phyloP scores from a whole-genome alignment of 1,140 invertebrate genomes.

The Antheraea mylitta region DNA sequence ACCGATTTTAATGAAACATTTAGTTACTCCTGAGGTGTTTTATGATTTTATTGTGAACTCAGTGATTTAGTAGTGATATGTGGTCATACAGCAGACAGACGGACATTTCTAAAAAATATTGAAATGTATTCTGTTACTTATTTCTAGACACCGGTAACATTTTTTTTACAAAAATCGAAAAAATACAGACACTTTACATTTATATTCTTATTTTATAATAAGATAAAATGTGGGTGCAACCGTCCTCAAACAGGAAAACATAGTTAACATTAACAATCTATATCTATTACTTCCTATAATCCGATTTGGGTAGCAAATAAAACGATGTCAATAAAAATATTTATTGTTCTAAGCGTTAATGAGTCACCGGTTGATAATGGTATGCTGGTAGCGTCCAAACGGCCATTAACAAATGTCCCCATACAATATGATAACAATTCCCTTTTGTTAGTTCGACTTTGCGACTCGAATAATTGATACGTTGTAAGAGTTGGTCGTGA shows the following conservation, averaged over 20 bases:
- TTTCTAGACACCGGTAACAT: too few species aligned
- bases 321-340: slow-evolving; percentile 16
- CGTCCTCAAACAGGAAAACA: neutral
- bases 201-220: too few species aligned
- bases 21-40: too few species aligned
- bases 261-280: neutral
- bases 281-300: slow-evolving; percentile 9
- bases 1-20: too few species aligned
- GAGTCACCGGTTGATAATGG: slow-evolving; percentile 69
- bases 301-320: slow-evolving; percentile 9
- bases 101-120: too few species aligned
- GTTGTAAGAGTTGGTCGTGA: neutral
- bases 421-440: slow-evolving; percentile 73
- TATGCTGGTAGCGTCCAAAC: slow-evolving; percentile 56
- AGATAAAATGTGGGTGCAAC: too few species aligned
- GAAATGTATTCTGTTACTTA: too few species aligned
- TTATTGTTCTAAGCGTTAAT: slow-evolving; percentile 25
- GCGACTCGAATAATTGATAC: slow-evolving; percentile 30
- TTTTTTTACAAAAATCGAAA: too few species aligned
- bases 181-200: too few species aligned
- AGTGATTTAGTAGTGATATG: too few species aligned
- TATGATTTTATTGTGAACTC: too few species aligned
- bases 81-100: too few species aligned
- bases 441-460: slow-evolving; percentile 64
- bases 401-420: slow-evolving; percentile 64